Evolutionary conservation across 2,797 vertebrate species (phyloP).

Genomic region (Microcaecilia unicolor): DNA sequence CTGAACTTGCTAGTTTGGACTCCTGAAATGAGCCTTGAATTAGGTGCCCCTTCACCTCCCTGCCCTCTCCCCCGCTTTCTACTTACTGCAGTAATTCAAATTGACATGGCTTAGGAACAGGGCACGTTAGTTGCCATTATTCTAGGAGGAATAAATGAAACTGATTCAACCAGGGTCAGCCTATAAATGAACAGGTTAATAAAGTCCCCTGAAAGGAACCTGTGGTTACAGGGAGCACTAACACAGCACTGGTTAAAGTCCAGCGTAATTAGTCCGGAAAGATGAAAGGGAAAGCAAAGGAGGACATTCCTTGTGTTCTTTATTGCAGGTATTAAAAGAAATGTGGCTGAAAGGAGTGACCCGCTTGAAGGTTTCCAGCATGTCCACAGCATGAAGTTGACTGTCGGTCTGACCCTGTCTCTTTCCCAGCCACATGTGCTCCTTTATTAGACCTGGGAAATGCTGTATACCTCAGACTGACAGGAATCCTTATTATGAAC

Average conservation of each 20-base stretch:
- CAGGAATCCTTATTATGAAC: too few species aligned
- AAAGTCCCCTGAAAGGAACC: conserved; percentile 33
- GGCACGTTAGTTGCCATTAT: conserved; percentile 14
- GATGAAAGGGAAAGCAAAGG: conserved; percentile 43
- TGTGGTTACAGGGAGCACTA: conserved; percentile 51
- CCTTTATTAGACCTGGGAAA: too few species aligned
- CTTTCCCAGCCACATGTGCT: too few species aligned
- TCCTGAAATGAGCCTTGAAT: conserved; percentile 12
- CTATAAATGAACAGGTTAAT: conserved; percentile 16
- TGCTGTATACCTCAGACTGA: too few species aligned
- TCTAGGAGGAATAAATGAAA: conserved; percentile 19
- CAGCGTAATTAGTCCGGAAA: conserved; percentile 55
- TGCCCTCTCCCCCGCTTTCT: too few species aligned
- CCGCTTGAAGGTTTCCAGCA: too few species aligned
- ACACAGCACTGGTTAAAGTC: conserved; percentile 44
- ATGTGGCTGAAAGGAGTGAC: neutral
- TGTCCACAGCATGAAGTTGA: too few species aligned
- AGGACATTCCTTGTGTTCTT: neutral
- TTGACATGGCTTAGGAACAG: conserved; percentile 12
- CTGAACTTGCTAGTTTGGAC: conserved; percentile 3
- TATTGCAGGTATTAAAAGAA: neutral
- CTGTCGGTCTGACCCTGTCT: too few species aligned
- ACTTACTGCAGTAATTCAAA: conserved; percentile 9
- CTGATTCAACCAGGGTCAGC: conserved; percentile 14
- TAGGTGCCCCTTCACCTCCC: neutral